phyloP scores from a whole-genome alignment of 2,113 vertebrate genomes.

The Mungos mungo region DNA sequence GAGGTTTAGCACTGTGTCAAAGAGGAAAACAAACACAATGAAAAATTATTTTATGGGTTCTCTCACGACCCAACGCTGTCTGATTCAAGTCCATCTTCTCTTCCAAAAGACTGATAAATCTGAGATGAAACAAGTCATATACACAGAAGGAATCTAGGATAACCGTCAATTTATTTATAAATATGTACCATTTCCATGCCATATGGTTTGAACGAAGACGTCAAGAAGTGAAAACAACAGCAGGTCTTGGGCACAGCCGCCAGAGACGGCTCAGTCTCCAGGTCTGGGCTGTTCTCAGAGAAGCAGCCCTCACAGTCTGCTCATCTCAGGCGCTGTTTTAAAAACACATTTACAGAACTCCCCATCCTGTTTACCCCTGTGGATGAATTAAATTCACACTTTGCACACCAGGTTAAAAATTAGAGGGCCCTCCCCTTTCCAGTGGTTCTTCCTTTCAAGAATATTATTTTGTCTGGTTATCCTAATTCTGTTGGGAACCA shows the following conservation, averaged over 20 bases:
- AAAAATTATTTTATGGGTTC: not conserved
- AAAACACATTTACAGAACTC: not conserved
- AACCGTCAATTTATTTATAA: slow-evolving; percentile 72
- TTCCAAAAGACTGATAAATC: slow-evolving; percentile 42
- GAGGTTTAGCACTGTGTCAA: not conserved
- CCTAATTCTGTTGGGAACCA: not conserved
- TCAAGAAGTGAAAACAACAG: slow-evolving; percentile 54
- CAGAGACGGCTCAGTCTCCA: not conserved
- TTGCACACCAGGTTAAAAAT: not conserved
- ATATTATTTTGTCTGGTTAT: not conserved
- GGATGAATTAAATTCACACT: not conserved
- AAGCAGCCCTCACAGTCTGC: slow-evolving; percentile 53
- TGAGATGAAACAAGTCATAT: slow-evolving; percentile 57
- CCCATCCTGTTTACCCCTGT: not conserved
- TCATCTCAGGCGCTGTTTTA: not conserved
- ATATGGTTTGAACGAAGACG: slow-evolving; percentile 67
- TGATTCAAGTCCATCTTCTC: slow-evolving; percentile 19
- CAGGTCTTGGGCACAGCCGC: slow-evolving; percentile 26
- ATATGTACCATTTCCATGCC: slow-evolving; percentile 38
- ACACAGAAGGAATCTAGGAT: slow-evolving; percentile 45
- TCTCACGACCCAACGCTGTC: not conserved
- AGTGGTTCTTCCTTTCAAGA: not conserved
- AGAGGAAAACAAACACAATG: not conserved
- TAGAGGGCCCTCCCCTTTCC: not conserved
- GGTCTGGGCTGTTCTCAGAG: slow-evolving; percentile 56